Base-by-base conservation (phyloP, 2,888 invertebrate genomes). In the Ferdinandea cuprea region DNA sequence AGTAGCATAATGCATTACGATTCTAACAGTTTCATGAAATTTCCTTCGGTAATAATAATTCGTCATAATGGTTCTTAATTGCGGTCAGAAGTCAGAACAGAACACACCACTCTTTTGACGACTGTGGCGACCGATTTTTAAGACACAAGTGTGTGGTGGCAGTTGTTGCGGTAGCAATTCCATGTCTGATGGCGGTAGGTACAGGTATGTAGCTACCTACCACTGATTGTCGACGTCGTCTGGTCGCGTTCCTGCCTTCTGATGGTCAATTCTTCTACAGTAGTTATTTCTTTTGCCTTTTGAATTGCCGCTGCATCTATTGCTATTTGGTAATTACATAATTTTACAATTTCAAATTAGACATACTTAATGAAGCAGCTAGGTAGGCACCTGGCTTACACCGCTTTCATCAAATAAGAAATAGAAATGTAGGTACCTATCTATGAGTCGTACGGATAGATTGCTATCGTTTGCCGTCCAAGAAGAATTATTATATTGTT, bases 11-110 rank as follows among this genome's bases (percentile, higher is more conserved):
- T 13, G 13, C 28, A 28, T 50, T 4, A 4, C 11, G 1, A 8
- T 32, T 56, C 35, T 19, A 19, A 54, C 11, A 17, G 32, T 13
- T 59, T 25, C 32, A 9, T 40, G 42, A 15, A 30, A 59, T 44
- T 30, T 13, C 32, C 25, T 35, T 42, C 32, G 30, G 35, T 19
- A 42, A 42, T 54, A 66, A 66, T 40, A 46, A 69, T 48, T 58
- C 30, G 21, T 58, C 58, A 58, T 69, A 69, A 69, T 69, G 15
- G 69, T 11, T 58, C 48, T 48, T 69, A 69, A 69, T 69, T 69
- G 69, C 58, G 58, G 56, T 69, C 48, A 40, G 35, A 56, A 61
- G 6, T 25, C 54, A 25, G 25, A n/a, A n/a, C n/a, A n/a, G n/a
- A n/a, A n/a, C n/a, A n/a, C n/a, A n/a, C n/a, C n/a, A n/a, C n/a